Evolutionary conservation across 2,888 invertebrate genomes (phyloP).

Genomic region (Phyllotreta striolata): DNA sequence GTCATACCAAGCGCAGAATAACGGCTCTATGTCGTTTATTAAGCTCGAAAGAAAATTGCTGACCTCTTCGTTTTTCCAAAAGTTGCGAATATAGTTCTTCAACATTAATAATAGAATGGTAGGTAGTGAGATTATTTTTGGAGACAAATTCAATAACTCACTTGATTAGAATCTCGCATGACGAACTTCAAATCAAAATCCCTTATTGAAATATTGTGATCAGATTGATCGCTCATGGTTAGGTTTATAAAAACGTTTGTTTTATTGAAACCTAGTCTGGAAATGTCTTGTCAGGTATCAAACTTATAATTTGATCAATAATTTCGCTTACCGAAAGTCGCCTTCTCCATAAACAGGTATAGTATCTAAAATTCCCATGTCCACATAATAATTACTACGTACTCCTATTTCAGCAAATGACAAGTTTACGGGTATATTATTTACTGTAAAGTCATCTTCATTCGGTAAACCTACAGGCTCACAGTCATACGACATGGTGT

Average conservation of each 20-base stretch:
- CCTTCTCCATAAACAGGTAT: constrained; percentile 40
- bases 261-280: too few species aligned
- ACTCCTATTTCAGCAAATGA: constrained; percentile 20
- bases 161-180: constrained; percentile 6
- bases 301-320: constrained; percentile 20
- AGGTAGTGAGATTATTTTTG: too few species aligned
- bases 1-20: constrained; percentile 26
- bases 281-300: constrained; percentile 12
- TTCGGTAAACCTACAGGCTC: neutral
- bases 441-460: neutral
- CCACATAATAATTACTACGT: constrained; percentile 32
- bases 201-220: too few species aligned
- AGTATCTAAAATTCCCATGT: constrained; percentile 33
- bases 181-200: too few species aligned
- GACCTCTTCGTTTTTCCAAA: constrained; percentile 36
- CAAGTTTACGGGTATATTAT: constrained; percentile 21
- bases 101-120: constrained; percentile 27
- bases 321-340: constrained; percentile 30
- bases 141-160: neutral
- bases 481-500: neutral
- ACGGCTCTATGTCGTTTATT: constrained; percentile 14
- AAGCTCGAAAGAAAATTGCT: constrained; percentile 23
- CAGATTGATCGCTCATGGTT: too few species aligned
- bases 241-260: too few species aligned
- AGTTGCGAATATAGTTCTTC: constrained; percentile 32